Evolutionary conservation across 2,113 vertebrate genomes (phyloP).

Genomic region (Nestor notabilis): DNA sequence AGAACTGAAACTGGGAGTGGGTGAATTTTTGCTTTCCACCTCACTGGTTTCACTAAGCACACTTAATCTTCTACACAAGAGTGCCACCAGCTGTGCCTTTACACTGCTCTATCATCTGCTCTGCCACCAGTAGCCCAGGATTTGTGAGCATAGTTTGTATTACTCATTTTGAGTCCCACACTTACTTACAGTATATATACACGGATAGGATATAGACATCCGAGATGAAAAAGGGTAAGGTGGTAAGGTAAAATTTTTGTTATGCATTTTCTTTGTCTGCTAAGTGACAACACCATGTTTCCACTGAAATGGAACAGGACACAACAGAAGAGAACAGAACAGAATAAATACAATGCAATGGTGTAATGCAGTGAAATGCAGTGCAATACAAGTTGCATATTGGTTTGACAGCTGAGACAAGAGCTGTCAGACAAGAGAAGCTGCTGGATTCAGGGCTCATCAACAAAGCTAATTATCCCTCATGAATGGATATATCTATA

Average conservation of each 20-base stretch:
- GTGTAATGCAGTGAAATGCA: too few relatives aligned
- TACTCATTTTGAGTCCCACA: not conserved
- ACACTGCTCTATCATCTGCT: not conserved
- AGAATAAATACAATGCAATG: too few relatives aligned
- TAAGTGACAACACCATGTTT: not conserved
- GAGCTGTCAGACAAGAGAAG: not conserved
- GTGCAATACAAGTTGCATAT: not conserved
- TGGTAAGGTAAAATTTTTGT: not conserved
- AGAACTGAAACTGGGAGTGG: not conserved
- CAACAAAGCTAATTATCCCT: not conserved
- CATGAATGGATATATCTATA: not conserved
- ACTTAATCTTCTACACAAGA: not conserved
- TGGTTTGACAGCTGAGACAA: not conserved
- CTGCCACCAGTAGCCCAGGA: not conserved
- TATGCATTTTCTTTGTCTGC: not conserved
- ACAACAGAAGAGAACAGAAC: not conserved
- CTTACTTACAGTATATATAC: not conserved
- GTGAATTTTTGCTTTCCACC: conserved; percentile 37
- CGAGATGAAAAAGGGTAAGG: not conserved
- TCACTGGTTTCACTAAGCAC: not conserved
- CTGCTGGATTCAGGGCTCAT: not conserved
- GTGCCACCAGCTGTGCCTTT: not conserved
- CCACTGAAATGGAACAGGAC: not conserved
- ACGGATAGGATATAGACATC: accelerated
- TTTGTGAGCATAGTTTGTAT: not conserved